A percentile compares a stretch with the other conserved stretches of the same genome.
These are phyloP conservation scores for Atlantisia rogersi DNA, from an alignment of 2,113 vertebrate species.

Conservation along the genomic window DNA sequence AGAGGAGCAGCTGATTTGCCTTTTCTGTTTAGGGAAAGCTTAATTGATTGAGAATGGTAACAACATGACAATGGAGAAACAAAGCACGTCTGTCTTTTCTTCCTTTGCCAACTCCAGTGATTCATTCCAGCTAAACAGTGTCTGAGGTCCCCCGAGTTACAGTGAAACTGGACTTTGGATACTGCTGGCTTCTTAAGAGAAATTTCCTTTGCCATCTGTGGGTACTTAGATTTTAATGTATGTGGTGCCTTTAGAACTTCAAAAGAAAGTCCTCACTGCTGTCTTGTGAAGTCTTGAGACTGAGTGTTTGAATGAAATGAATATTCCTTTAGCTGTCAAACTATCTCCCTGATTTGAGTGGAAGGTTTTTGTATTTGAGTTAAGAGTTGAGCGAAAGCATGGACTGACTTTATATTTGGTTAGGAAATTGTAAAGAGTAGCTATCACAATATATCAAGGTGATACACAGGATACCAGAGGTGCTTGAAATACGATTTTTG, in stretches of 20 bases:
- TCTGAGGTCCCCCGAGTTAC: neutral
- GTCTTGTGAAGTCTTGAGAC: neutral
- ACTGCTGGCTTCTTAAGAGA: neutral
- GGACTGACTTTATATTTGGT: neutral
- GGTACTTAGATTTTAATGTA: neutral
- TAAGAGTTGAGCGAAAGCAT: neutral
- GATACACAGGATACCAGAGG: neutral
- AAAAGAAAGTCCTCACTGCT: neutral
- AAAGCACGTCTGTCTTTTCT: neutral
- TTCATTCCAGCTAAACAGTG: neutral
- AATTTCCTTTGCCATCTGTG: neutral
- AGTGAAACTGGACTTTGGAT: neutral
- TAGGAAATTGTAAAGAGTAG: neutral
- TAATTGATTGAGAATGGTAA: neutral
- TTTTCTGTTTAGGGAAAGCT: neutral
- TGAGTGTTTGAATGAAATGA: neutral
- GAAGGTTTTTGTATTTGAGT: neutral
- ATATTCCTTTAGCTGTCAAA: neutral
- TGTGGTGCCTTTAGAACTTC: neutral
- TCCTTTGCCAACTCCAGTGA: neutral
- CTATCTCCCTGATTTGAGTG: neutral
- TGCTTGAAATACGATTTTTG: neutral
- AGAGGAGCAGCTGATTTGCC: neutral
- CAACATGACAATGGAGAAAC: neutral
- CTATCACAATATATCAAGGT: neutral